A percentile compares a stretch with the other conserved stretches of the same genome.
These are phyloP conservation scores for Meiosimyza decipiens DNA, from an alignment of 2,888 invertebrate species.

Conservation along the genomic window DNA sequence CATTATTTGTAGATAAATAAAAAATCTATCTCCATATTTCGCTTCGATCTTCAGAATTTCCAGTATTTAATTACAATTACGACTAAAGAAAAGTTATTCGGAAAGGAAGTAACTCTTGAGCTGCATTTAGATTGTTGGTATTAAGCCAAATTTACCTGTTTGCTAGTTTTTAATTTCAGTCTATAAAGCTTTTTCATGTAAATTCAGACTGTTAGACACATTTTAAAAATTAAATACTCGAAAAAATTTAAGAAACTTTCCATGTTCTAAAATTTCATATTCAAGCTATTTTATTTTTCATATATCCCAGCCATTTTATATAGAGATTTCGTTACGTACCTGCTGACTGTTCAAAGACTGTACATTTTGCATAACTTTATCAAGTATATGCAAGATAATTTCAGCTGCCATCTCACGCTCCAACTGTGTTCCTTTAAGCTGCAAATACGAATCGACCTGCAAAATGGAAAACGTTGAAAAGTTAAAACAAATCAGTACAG, in stretches of 20 bases:
- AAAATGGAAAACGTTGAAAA: conserved; percentile 38
- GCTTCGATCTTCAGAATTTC: no score
- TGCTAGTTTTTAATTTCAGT: no score
- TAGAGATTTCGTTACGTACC: conserved; percentile 68
- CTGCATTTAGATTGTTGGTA: no score
- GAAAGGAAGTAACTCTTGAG: no score
- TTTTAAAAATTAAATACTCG: no score
- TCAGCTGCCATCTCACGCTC: conserved; percentile 71
- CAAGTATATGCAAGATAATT: conserved; percentile 72
- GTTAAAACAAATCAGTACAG: neutral
- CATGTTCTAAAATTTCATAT: neutral
- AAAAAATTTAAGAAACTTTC: neutral
- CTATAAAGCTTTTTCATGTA: no score
- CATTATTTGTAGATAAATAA: no score
- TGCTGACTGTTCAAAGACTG: conserved; percentile 79
- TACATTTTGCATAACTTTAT: conserved; percentile 74
- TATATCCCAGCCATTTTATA: neutral
- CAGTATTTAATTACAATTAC: no score
- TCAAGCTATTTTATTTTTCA: no score
- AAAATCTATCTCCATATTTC: no score
- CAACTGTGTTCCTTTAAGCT: conserved; percentile 64
- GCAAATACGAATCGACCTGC: conserved; percentile 66
- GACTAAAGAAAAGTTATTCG: no score
- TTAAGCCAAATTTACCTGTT: no score
- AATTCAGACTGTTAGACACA: neutral